These are phyloP conservation scores for Palythoa heliodiscus DNA, from an alignment of 92 coral and sea anemone genomes.

Conservation along the genomic window DNA sequence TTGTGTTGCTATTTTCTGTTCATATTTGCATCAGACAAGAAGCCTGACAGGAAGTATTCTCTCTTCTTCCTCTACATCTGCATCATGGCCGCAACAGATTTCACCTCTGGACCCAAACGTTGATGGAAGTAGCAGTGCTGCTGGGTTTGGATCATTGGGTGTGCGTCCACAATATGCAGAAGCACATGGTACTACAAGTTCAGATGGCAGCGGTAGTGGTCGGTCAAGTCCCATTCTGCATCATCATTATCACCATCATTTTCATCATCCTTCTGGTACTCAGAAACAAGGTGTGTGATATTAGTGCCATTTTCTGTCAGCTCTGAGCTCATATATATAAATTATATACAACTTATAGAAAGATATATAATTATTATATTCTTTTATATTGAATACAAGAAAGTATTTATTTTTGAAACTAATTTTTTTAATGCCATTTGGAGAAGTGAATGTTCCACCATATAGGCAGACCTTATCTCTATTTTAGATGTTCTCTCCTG, in stretches of 20 bases:
- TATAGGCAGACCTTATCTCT: too few species aligned
- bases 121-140: slow-evolving; percentile 54
- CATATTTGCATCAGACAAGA: neutral
- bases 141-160: slow-evolving; percentile 74
- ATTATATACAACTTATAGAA: too few species aligned
- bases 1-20: neutral
- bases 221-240: slow-evolving; percentile 74
- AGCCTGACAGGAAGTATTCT: slow-evolving; percentile 59
- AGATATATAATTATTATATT: too few species aligned
- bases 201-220: slow-evolving; percentile 58
- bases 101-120: slow-evolving; percentile 84
- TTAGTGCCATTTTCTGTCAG: neutral
- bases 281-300: slow-evolving; percentile 18
- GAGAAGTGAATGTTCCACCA: too few species aligned
- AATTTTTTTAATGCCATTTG: too few species aligned
- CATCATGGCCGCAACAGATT: slow-evolving; percentile 88
- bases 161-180: slow-evolving; percentile 64
- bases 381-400: too few species aligned
- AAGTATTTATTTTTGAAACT: too few species aligned
- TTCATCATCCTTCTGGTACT: slow-evolving; percentile 72
- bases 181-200: slow-evolving; percentile 10
- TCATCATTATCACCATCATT: slow-evolving; percentile 98
- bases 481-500: too few species aligned
- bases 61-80: slow-evolving; percentile 64
- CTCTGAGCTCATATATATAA: neutral